Conservation (phyloP, 30 jellyfish, hydroid and myxozoan species). For the Phacellophora camtschatica region DNA sequence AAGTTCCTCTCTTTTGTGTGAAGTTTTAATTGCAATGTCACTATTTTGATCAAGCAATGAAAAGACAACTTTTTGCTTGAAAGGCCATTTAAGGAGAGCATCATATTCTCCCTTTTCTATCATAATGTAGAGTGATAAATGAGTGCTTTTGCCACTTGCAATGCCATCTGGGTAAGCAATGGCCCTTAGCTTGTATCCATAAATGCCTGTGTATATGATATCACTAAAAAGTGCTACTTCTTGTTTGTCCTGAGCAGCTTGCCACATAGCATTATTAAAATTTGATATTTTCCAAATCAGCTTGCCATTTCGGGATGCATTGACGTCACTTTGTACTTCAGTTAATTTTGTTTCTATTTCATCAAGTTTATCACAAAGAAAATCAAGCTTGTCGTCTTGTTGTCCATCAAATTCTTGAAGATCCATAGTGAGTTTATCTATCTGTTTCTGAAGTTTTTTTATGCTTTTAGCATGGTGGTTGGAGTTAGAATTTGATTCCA, state of each 20-base stretch:
- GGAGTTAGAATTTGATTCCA: slow-evolving; percentile 17
- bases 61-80: slow-evolving; percentile 61
- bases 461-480: slow-evolving; percentile 29
- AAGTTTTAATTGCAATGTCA: not conserved
- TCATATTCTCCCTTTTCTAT: slow-evolving; percentile 69
- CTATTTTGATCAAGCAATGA: slow-evolving; percentile 41
- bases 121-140: slow-evolving; percentile 59
- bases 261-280: slow-evolving; percentile 18
- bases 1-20: slow-evolving; percentile 44
- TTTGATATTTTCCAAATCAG: slow-evolving; percentile 69
- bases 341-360: slow-evolving; percentile 50
- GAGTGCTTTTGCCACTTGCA: slow-evolving; percentile 75
- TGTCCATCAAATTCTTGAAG: slow-evolving; percentile 50
- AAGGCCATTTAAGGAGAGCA: slow-evolving; percentile 77
- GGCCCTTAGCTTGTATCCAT: slow-evolving; percentile 76
- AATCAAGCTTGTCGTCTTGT: slow-evolving; percentile 65
- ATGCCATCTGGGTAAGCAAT: slow-evolving; percentile 68
- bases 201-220: slow-evolving; percentile 69
- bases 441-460: slow-evolving; percentile 29
- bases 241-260: slow-evolving; percentile 36
- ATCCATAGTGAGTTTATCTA: slow-evolving; percentile 52
- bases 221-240: slow-evolving; percentile 52
- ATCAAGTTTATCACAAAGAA: slow-evolving; percentile 58
- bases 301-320: slow-evolving; percentile 63
- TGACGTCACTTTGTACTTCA: slow-evolving; percentile 40